Evolutionary conservation across 2,113 vertebrate species (phyloP).

Genomic region (Tupaia tana): DNA sequence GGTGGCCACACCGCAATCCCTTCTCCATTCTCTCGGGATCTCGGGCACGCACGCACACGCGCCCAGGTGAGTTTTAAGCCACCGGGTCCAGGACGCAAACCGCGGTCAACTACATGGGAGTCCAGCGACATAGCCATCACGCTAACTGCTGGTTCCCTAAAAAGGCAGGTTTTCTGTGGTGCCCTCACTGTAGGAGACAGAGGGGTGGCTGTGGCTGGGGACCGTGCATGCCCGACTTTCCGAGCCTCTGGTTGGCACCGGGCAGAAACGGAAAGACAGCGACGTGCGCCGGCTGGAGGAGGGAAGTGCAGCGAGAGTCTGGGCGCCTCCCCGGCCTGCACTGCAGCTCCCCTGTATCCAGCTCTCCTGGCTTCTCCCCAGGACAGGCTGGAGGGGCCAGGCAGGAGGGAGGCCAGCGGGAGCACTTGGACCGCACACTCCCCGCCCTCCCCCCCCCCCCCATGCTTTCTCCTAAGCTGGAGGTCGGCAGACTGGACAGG

Average conservation of each 20-base stretch:
- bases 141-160: too few relatives aligned
- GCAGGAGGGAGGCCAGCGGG: neutral
- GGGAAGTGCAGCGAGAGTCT: neutral
- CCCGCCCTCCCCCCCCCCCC: rapidly evolving
- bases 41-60: too few relatives aligned
- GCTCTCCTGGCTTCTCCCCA: neutral
- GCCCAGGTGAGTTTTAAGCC: too few relatives aligned
- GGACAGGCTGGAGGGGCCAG: neutral
- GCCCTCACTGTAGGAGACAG: neutral
- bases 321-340: neutral
- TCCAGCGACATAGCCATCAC: too few relatives aligned
- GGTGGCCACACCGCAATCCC: too few relatives aligned
- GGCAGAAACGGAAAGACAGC: neutral
- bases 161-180: neutral
- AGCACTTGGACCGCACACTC: neutral
- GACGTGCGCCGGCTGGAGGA: neutral
- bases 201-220: neutral
- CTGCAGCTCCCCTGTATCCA: neutral
- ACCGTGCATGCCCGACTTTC: neutral
- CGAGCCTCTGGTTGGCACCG: neutral
- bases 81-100: too few relatives aligned
- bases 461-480: too few relatives aligned
- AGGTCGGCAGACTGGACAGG: neutral
- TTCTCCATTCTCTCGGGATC: too few relatives aligned
- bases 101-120: too few relatives aligned